Base-by-base conservation (phyloP, 1,140 invertebrate genomes). In the Monochamus saltuarius region DNA sequence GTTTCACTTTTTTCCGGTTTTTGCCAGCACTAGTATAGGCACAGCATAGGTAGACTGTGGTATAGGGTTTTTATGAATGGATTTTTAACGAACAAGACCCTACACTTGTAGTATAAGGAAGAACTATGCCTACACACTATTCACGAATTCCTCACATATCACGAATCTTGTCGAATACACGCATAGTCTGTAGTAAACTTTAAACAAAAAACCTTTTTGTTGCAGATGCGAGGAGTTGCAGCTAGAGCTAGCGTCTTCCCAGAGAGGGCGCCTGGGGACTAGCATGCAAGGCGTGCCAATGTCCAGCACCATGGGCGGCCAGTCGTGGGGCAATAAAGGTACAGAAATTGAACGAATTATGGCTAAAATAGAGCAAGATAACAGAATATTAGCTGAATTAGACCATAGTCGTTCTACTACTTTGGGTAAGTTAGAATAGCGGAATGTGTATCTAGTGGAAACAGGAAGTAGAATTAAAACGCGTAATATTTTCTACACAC, bases 291-390 rank as follows among this genome's bases (percentile, higher is more conserved):
- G 52, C 50, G 46, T 35, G 47, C 62, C 42, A 64, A 73, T 22
- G 71, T 73, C 75, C 80, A 49, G 76, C 83, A 56, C 81, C 83
- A 67, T 79, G 76, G 65, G 83, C 79, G 62, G 59, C 40, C 64
- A 67, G 49, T 55, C 57, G 22, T 81, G 80, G 77, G 80, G 77
- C 56, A 78, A 82, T 57, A 86, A 87, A 65, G 86, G 86, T 68
- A 85, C 87, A 22, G 92, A 96, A 80, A 94, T 96, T 70, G 93
- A 95, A 77, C 83, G 90, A 72, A 91, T 96, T 73, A 95, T 96
- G 89, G 92, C 92, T 60, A 95, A 95, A 82, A 91, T 96, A 69
- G 92, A 96, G 77, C 93, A 94, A 79, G 85, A 87, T 79, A 87
- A 87, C 77, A 83, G 91, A 73, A 90, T 95, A 71, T 80, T 95